Evolutionary conservation across 2,113 vertebrate species (phyloP).

Genomic region (Tor tambroides): DNA sequence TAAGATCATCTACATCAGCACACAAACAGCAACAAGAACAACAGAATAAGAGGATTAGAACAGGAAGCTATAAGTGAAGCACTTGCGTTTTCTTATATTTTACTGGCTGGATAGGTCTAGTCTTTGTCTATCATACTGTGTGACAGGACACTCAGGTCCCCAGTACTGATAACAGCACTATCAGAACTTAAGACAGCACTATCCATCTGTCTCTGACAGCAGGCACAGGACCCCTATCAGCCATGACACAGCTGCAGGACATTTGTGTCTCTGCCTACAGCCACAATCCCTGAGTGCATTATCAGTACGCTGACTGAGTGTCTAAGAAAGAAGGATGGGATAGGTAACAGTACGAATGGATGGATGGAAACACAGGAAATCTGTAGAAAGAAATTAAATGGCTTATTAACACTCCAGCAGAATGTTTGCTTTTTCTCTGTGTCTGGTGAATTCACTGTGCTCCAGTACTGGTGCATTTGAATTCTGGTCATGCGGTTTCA

Average conservation of each 20-base stretch:
- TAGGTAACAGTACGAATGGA: background rate
- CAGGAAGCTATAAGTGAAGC: background rate
- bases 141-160: conserved; percentile 14
- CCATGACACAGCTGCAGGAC: conserved; percentile 6
- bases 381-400: background rate
- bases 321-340: conserved; percentile 12
- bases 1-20: background rate
- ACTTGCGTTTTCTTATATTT: background rate
- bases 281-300: conserved; percentile 25
- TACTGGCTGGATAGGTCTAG: conserved; percentile 4
- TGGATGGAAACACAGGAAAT: background rate
- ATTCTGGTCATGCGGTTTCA: conserved; percentile 18
- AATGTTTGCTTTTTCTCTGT: background rate
- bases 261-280: conserved; percentile 2
- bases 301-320: background rate
- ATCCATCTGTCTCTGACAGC: conserved; percentile 38
- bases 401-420: background rate
- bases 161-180: conserved; percentile 19
- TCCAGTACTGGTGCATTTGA: conserved; percentile 18
- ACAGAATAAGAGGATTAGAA: background rate
- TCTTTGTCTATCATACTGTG: conserved; percentile 6
- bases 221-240: conserved; percentile 20
- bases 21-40: conserved; percentile 15
- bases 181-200: conserved; percentile 30
- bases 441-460: background rate